Base-by-base conservation (phyloP, 2,888 invertebrate species). In the Clostera curtula region DNA sequence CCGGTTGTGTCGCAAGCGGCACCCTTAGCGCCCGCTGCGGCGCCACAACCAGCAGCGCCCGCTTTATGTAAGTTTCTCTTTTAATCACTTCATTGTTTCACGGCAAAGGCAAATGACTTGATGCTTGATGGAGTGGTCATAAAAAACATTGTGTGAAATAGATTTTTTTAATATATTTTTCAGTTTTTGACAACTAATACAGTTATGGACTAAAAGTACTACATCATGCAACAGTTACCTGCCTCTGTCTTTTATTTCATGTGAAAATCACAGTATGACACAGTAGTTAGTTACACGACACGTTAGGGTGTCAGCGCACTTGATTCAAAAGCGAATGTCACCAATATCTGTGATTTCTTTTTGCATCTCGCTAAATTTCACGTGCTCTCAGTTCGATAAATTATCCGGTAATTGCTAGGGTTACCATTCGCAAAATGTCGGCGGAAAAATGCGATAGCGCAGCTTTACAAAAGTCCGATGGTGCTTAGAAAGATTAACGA, bases 1-100 rank as follows among this genome's bases (percentile, higher is more conserved):
- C 77, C 86, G n/a, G 82, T 85, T 8, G 83, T 82, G 60, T 54
- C 85, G 61, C 86, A 85, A 62, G 85, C 63, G 77, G 31, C 62
- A 48, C 45, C 70, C 35, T 73, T 86, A 50, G 61, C 80, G 24
- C 76, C 83, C 34, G 75, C 87, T 44, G 50, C 82, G 4, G 65
- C 74, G 8, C 79, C 73, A 2, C 62, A 54, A 10, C 56, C 48
- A 5, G 40, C 57, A 1, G 72, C 74, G 31, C 82, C 79, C 14
- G 80, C 77, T 42, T 59, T 84, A 43, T 84, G 84, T 84, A 59
- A 79, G 83, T 75, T 35, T 17, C 12, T 17, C 28, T 22, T 26
- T 23, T 5, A 20, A 27, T 26, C 10, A n/a, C 14, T 19, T 27
- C 19, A n/a, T 34, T 20, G 22, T 34, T 24, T 30, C n/a, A n/a